Conservation (phyloP, 2,888 invertebrate species). For the Anthophora plumipes region DNA sequence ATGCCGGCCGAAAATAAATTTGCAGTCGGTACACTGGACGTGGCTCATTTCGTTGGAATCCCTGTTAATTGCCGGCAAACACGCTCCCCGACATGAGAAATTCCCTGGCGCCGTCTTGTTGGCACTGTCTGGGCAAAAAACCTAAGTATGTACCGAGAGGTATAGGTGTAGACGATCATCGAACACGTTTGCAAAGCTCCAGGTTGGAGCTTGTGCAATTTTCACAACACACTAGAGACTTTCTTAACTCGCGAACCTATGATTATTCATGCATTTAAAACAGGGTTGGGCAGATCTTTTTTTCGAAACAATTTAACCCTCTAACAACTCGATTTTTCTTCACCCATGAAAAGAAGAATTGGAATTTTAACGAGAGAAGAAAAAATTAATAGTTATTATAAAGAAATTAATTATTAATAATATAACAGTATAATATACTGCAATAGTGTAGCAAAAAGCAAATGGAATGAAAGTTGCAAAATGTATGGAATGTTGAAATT, state of each 20-base stretch:
- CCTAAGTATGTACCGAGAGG: constrained; percentile 41
- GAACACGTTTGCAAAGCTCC: constrained; percentile 24
- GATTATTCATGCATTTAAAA: background rate
- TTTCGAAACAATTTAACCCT: too few species aligned
- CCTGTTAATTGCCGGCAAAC: constrained; percentile 71
- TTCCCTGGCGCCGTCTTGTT: constrained; percentile 70
- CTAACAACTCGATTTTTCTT: too few species aligned
- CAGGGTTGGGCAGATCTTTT: too few species aligned
- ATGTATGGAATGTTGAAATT: too few species aligned
- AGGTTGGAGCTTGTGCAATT: background rate
- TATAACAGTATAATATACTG: too few species aligned
- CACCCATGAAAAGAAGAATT: too few species aligned
- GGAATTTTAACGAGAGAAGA: too few species aligned
- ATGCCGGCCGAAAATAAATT: constrained; percentile 53
- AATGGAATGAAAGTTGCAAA: too few species aligned
- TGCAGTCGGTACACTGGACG: constrained; percentile 46
- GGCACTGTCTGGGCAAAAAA: constrained; percentile 65
- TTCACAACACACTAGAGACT: too few species aligned
- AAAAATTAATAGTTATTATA: too few species aligned
- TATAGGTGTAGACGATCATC: constrained; percentile 37
- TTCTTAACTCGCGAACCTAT: background rate
- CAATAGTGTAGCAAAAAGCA: too few species aligned
- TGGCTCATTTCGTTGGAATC: constrained; percentile 66
- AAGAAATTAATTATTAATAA: too few species aligned
- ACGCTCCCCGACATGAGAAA: constrained; percentile 69